Conservation (phyloP, 2,113 vertebrate species). For the Cheilinus undulatus region DNA sequence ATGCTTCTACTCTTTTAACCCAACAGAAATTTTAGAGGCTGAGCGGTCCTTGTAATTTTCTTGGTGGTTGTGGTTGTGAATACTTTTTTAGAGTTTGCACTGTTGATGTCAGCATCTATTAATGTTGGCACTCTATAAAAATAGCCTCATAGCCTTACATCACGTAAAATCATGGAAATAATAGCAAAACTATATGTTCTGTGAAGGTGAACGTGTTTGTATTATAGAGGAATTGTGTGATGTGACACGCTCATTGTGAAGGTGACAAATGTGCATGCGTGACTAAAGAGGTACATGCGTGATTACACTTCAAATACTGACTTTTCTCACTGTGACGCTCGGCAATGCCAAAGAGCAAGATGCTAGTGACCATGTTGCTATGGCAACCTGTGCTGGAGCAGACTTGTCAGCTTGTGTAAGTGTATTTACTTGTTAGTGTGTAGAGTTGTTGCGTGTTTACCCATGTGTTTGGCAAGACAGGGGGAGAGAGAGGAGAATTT, state of each 20-base stretch:
- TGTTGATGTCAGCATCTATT: constrained; percentile 47
- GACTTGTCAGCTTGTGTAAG: constrained; percentile 52
- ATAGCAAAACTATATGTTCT: no score
- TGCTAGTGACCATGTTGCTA: constrained; percentile 64
- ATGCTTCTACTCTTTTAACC: no score
- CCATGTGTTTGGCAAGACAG: constrained; percentile 9
- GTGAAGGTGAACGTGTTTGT: no score
- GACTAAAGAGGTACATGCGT: constrained; percentile 5
- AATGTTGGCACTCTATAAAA: neutral
- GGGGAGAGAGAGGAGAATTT: neutral
- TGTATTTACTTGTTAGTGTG: constrained; percentile 34
- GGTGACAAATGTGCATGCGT: neutral
- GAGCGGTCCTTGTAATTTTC: neutral
- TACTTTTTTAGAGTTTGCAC: constrained; percentile 17
- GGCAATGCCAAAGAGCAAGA: constrained; percentile 52
- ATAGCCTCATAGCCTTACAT: no score
- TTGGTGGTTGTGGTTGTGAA: neutral
- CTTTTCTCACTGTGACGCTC: constrained; percentile 45
- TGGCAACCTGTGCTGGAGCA: constrained; percentile 64
- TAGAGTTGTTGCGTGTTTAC: constrained; percentile 14
- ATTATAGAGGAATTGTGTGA: neutral
- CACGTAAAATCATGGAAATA: no score
- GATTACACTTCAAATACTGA: constrained; percentile 25
- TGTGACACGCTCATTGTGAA: neutral
- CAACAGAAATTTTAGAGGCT: neutral